Percentiles rank a stretch among this genome's conserved stretches.
Conservation (phyloP, 2,888 invertebrate species). For the Phrixothrix hirtus region DNA sequence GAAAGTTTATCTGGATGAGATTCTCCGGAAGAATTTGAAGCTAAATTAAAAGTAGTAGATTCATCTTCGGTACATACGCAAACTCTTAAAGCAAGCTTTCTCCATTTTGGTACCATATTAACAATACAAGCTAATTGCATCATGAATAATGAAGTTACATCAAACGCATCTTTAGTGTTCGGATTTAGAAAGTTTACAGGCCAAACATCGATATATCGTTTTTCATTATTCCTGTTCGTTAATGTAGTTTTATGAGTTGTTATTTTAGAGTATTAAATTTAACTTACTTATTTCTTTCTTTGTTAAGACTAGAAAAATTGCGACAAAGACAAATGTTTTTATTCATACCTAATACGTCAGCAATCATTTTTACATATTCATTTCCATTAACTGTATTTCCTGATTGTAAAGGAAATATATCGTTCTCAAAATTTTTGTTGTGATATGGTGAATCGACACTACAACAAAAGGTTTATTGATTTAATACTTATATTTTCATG, state of each 20-base stretch:
- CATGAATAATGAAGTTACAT: conserved; percentile 91
- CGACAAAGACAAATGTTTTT: conserved; percentile 94
- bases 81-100: conserved; percentile 80
- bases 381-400: conserved; percentile 29
- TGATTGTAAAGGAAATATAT: conserved; percentile 61
- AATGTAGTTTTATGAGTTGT: no score
- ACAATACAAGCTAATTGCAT: conserved; percentile 96
- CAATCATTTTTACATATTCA: conserved; percentile 84
- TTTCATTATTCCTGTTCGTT: conserved; percentile 62
- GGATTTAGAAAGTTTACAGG: conserved; percentile 89
- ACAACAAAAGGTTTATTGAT: conserved; percentile 33
- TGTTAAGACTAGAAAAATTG: conserved; percentile 86
- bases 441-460: conserved; percentile 66
- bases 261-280: conserved; percentile 2
- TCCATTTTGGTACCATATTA: conserved; percentile 89
- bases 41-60: conserved; percentile 47
- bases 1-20: conserved; percentile 59
- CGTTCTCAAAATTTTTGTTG: conserved; percentile 61
- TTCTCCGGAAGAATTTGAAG: conserved; percentile 21
- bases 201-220: conserved; percentile 95
- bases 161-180: conserved; percentile 78
- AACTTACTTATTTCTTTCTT: conserved; percentile 69
- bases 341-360: conserved; percentile 87
- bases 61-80: conserved; percentile 72
- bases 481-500: no score